These are phyloP conservation scores for Clistopyga incitator DNA, from an alignment of 2,888 invertebrate genomes.

Conservation along the genomic window DNA sequence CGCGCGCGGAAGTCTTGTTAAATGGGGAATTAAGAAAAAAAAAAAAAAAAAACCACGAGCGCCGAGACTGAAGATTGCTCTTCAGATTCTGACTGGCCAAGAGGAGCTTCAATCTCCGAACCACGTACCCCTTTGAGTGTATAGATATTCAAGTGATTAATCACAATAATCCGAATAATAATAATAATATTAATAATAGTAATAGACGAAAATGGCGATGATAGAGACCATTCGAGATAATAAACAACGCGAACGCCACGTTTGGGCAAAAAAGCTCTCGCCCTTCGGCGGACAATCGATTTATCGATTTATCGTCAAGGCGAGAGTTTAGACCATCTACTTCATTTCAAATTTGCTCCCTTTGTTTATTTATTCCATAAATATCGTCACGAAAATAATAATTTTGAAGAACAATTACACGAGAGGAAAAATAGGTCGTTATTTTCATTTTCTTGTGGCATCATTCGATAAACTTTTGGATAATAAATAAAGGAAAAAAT, in stretches of 20 bases:
- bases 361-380: not conserved
- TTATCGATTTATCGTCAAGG: too few relatives aligned
- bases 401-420: not conserved
- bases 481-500: too few relatives aligned
- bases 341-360: not conserved
- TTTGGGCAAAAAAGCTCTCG: conserved; percentile 5
- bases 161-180: conserved; percentile 56
- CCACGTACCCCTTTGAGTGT: conserved; percentile 48
- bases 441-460: too few relatives aligned
- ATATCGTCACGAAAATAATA: not conserved
- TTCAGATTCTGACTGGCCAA: conserved; percentile 3
- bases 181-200: conserved; percentile 69
- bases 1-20: conserved; percentile 5
- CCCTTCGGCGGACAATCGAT: not conserved
- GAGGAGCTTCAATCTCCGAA: conserved; percentile 35
- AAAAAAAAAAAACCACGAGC: conserved; percentile 21
- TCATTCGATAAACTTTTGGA: too few relatives aligned
- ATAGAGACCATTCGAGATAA: conserved; percentile 56
- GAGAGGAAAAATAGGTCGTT: too few relatives aligned
- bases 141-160: conserved; percentile 60
- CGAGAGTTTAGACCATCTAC: not conserved
- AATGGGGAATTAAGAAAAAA: conserved; percentile 8
- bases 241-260: conserved; percentile 42
- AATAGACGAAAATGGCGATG: conserved; percentile 64
- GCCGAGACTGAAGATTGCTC: conserved; percentile 26